Conservation (phyloP, 2,113 vertebrate species). For the Egretta garzetta region DNA sequence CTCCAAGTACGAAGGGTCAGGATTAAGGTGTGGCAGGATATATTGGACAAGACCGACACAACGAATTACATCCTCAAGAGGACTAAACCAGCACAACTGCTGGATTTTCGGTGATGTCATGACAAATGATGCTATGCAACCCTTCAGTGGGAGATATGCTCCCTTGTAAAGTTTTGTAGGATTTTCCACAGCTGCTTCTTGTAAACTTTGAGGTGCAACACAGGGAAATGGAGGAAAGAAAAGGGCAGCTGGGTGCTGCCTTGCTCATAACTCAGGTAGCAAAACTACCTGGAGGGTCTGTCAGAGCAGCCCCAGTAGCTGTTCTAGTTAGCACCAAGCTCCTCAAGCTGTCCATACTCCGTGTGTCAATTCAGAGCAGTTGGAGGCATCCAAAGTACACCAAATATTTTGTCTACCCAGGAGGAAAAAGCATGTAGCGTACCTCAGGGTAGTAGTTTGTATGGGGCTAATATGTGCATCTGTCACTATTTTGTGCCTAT, state of each 20-base stretch:
- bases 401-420: not conserved
- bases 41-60: not conserved
- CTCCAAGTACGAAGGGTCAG: accelerated
- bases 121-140: accelerated
- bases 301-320: not conserved
- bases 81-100: not conserved
- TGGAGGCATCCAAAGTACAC: not conserved
- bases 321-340: not conserved
- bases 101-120: not conserved
- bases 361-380: not conserved
- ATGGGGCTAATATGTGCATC: not conserved
- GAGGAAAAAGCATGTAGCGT: not conserved
- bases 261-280: not conserved
- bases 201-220: not conserved
- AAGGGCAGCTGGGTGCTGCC: not conserved
- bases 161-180: not conserved
- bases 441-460: not conserved
- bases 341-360: not conserved
- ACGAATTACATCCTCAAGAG: not conserved
- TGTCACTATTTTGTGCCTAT: not conserved
- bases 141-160: not conserved
- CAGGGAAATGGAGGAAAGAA: not conserved
- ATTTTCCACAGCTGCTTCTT: not conserved
- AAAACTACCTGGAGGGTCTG: not conserved
- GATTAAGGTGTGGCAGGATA: no score